Evolutionary conservation across 2,888 invertebrate species (phyloP), one percentile per base, ranked within the genome.

Genomic region (Embidobia sp.): DNA sequence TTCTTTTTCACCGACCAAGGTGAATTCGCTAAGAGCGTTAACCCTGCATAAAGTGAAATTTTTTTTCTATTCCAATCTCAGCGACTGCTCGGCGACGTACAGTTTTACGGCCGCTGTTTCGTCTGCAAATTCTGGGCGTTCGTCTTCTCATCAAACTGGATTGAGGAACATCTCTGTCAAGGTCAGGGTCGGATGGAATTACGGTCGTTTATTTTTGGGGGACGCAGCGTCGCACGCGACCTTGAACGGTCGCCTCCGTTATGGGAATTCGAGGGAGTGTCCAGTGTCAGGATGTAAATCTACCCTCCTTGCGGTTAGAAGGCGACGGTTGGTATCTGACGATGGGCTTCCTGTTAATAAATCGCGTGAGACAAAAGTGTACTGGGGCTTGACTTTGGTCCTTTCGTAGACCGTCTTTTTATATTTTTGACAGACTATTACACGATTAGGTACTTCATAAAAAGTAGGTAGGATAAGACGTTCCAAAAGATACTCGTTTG

Each of bases 1-100:
- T 76, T 63, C 70, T 70, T 70, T 73, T 61, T 48, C 63, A 63
- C 63, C 63, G 27, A 59, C 74, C 29, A 67, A 66, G 67, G 67
- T 67, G 55, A 67, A 69, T 75, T 75, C 69, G 69, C 48, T 46
- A 66, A 6, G 67, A 37, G 46, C 67, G 49, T 74, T 74, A 74
- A 74, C 74, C 67, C 66, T 51, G 53, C 51, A 73, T 73, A 57
- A 66, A 74, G 44, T 44, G 53, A 42, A 59, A 3, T 59, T 59
- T 42, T 70, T 70, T 53, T 70, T 70, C 69, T 70, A 59, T 70
- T 69, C 57, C 57, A 69, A 69, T 57, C 57, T 51, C 57, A n/a
- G n/a, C n/a, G n/a, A n/a, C n/a, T n/a, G n/a, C n/a, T n/a, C n/a
- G n/a, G n/a, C n/a, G n/a, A n/a, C n/a, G n/a, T n/a, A n/a, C n/a